A percentile compares a stretch with the other conserved stretches of the same genome.
phyloP scores from a whole-genome alignment of 2,797 vertebrate genomes.

The Gastrophryne carolinensis region DNA sequence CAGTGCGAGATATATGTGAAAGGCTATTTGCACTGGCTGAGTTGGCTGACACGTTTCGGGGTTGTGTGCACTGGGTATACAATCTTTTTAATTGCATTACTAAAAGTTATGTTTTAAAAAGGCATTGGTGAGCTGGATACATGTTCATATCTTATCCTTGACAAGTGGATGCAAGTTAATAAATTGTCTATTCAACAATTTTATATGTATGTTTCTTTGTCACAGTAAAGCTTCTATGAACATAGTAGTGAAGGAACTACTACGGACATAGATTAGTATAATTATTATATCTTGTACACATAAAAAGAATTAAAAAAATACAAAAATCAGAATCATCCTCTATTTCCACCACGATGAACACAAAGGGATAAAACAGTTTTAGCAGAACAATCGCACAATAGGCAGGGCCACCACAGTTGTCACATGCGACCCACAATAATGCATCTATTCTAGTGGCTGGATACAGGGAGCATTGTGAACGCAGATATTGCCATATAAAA shows the following conservation, averaged over 20 bases:
- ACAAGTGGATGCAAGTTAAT: no score
- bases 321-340: neutral
- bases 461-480: slow-evolving; percentile 35
- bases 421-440: slow-evolving; percentile 23
- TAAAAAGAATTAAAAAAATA: neutral
- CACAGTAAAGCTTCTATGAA: neutral
- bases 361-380: neutral
- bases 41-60: no score
- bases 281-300: neutral
- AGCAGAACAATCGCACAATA: neutral
- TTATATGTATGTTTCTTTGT: neutral
- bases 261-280: neutral
- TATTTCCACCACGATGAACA: neutral
- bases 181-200: neutral
- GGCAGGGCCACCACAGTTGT: slow-evolving; percentile 3
- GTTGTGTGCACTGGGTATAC: no score
- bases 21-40: no score
- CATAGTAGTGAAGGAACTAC: neutral
- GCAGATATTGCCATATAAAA: slow-evolving; percentile 20
- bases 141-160: no score
- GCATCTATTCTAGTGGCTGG: slow-evolving; percentile 16
- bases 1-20: no score
- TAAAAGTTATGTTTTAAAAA: no score
- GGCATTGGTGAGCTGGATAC: no score
- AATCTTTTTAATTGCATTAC: no score